A percentile compares a stretch with the other conserved stretches of the same genome.
Conservation (phyloP, 1,140 invertebrate genomes). For the Drosophila nebulosa region DNA sequence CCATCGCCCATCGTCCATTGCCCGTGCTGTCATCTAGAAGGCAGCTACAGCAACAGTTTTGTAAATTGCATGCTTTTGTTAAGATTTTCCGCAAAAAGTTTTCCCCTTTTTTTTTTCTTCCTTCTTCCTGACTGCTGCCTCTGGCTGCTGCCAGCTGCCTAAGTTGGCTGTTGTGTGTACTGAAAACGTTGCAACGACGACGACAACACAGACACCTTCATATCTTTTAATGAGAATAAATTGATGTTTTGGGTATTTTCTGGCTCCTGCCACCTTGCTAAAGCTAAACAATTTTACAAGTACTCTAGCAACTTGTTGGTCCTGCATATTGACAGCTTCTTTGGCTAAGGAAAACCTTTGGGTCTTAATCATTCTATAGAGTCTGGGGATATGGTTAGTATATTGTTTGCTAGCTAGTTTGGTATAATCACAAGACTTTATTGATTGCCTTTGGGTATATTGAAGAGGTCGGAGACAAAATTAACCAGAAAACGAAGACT, state of each 20-base stretch:
- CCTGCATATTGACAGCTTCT: slow-evolving; percentile 56
- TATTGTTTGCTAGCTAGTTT: slow-evolving; percentile 4
- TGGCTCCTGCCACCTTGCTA: slow-evolving; percentile 47
- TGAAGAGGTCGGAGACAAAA: background rate
- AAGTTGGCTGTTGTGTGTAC: background rate
- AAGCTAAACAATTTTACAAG: slow-evolving; percentile 17
- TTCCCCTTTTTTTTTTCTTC: slow-evolving; percentile 34
- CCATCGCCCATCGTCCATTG: background rate
- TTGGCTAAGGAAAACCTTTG: slow-evolving; percentile 39
- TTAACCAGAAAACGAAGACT: background rate
- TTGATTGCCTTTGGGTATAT: slow-evolving; percentile 29
- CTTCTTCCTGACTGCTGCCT: no score
- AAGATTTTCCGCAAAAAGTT: slow-evolving; percentile 73
- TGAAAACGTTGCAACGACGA: slow-evolving; percentile 41
- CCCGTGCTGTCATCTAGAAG: background rate
- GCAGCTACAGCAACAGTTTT: slow-evolving; percentile 61
- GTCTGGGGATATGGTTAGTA: slow-evolving; percentile 14
- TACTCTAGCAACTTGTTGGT: background rate
- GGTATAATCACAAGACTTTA: slow-evolving; percentile 34
- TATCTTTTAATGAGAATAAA: slow-evolving; percentile 80
- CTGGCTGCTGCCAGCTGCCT: slow-evolving; percentile 28
- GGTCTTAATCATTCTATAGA: slow-evolving; percentile 60
- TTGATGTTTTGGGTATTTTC: slow-evolving; percentile 79
- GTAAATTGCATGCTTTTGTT: slow-evolving; percentile 77
- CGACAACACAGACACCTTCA: slow-evolving; percentile 71